These are phyloP conservation scores for Polyommatus iphigenia DNA, from an alignment of 2,888 invertebrate species.

Conservation along the genomic window DNA sequence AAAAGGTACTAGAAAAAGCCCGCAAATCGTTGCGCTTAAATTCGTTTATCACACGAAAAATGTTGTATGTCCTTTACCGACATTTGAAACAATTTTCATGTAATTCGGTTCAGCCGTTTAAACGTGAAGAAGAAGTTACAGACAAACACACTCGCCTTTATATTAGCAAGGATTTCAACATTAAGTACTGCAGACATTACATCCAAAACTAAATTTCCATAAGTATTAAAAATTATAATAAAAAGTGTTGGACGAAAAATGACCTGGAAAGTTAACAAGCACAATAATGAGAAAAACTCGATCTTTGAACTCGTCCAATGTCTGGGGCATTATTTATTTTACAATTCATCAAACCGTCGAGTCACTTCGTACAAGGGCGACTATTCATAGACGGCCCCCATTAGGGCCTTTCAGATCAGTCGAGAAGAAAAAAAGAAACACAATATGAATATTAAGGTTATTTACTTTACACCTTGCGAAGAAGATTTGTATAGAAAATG, in stretches of 20 bases:
- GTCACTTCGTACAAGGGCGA: conserved; percentile 69
- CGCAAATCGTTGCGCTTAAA: no score
- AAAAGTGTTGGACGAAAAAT: not conserved
- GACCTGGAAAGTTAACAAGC: not conserved
- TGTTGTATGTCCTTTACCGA: no score
- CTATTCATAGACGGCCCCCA: conserved; percentile 71
- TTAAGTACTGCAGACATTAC: no score
- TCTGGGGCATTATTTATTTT: conserved; percentile 44
- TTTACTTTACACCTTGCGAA: conserved; percentile 51
- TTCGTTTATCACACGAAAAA: no score
- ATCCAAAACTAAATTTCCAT: no score
- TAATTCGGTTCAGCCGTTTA: no score
- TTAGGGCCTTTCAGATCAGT: conserved; percentile 68
- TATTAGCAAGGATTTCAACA: no score
- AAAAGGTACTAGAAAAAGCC: no score
- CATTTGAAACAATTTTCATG: no score
- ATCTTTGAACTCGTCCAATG: conserved; percentile 2
- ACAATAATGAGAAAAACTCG: conserved; percentile 5
- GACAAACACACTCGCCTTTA: no score
- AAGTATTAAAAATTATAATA: no score
- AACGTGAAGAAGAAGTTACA: no score
- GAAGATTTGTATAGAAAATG: conserved; percentile 58
- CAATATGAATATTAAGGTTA: conserved; percentile 69
- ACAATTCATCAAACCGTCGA: conserved; percentile 61
- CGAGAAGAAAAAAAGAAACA: conserved; percentile 76